A percentile compares a stretch with the other conserved stretches of the same genome.
phyloP scores from a whole-genome alignment of 2,888 invertebrate species.

The Caenorhabditis parvicauda region DNA sequence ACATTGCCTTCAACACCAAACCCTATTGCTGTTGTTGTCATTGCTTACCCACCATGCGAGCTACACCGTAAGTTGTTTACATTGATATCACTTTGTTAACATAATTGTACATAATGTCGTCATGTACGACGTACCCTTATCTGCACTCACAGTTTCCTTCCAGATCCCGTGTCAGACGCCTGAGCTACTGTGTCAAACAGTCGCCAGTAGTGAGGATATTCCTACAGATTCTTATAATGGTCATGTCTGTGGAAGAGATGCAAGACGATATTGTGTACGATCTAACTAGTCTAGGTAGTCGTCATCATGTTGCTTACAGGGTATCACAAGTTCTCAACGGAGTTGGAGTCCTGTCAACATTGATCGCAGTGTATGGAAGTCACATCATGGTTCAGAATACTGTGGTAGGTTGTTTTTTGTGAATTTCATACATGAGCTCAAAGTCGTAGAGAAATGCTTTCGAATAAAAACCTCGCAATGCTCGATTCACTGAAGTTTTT shows the following conservation, averaged over 20 bases:
- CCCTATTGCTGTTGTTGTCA: conserved; percentile 22
- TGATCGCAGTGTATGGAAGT: conserved; percentile 14
- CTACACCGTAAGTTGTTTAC: conserved; percentile 9
- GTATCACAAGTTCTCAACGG: conserved; percentile 18
- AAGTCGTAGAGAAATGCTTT: no score
- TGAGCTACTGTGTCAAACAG: conserved; percentile 9
- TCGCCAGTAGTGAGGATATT: conserved; percentile 17
- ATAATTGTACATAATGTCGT: no score
- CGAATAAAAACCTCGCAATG: no score
- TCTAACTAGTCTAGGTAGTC: not conserved
- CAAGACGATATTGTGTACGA: conserved; percentile 12
- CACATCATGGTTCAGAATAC: conserved; percentile 14
- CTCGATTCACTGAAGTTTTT: not conserved
- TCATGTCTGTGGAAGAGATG: conserved; percentile 12
- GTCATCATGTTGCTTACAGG: conserved; percentile 5
- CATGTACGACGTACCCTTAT: no score
- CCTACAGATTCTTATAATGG: conserved; percentile 13
- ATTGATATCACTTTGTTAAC: no score
- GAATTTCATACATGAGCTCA: no score
- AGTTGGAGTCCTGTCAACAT: conserved; percentile 15
- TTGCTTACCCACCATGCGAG: conserved; percentile 11
- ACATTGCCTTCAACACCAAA: conserved; percentile 9
- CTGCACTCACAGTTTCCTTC: no score
- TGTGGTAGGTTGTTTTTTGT: conserved; percentile 2
- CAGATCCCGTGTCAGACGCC: not conserved